These are phyloP conservation scores for Drosophila fuyamai DNA, from an alignment of 1,140 invertebrate species.

Conservation along the genomic window DNA sequence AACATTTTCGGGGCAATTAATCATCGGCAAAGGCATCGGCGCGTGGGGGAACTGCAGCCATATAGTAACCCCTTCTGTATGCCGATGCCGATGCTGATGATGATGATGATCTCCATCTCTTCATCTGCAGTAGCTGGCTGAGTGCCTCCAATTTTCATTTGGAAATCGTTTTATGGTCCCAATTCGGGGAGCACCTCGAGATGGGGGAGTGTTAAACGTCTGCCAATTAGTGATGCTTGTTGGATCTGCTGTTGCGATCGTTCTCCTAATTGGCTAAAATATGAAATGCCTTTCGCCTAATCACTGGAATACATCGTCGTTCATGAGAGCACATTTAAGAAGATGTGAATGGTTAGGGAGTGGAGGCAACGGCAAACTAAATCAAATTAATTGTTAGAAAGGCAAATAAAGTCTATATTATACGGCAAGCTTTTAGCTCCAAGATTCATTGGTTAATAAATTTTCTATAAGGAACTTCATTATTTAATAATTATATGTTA, in stretches of 20 bases:
- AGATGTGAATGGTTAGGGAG: not conserved
- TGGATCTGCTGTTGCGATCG: slow-evolving; percentile 48
- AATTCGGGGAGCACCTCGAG: not conserved
- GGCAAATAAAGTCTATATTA: too few relatives aligned
- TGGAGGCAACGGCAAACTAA: too few relatives aligned
- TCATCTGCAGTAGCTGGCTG: slow-evolving; percentile 32
- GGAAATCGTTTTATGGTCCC: slow-evolving; percentile 45
- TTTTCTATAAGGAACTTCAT: too few relatives aligned
- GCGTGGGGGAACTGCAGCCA: slow-evolving; percentile 61
- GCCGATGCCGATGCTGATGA: slow-evolving; percentile 29
- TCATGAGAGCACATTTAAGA: not conserved
- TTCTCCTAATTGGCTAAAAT: slow-evolving; percentile 73
- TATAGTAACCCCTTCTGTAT: slow-evolving; percentile 26
- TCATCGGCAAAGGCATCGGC: slow-evolving; percentile 57
- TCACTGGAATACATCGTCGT: slow-evolving; percentile 51
- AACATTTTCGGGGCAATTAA: slow-evolving; percentile 78
- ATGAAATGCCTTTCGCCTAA: slow-evolving; percentile 68
- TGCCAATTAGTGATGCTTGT: slow-evolving; percentile 73
- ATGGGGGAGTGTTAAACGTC: slow-evolving; percentile 71
- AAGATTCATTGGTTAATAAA: too few relatives aligned
- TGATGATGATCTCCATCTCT: slow-evolving; percentile 62
- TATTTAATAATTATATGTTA: too few relatives aligned
- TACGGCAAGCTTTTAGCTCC: too few relatives aligned
- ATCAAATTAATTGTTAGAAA: too few relatives aligned
- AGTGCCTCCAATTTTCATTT: slow-evolving; percentile 63